Evolutionary conservation across 2,888 invertebrate species (phyloP).

Genomic region (Thalpophila matura): DNA sequence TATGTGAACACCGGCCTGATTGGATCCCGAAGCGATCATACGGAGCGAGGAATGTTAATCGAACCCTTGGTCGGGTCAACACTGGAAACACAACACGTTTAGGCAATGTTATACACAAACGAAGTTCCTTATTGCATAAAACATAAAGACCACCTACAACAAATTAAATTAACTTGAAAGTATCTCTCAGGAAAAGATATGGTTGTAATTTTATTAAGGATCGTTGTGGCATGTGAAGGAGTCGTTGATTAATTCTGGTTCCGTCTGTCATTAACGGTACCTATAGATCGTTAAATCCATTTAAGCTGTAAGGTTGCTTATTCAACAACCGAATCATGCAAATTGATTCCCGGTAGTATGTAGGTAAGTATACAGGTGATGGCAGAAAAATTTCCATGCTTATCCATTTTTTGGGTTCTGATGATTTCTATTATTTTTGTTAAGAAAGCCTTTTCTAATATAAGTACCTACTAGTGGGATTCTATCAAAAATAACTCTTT

Average conservation of each 20-base stretch:
- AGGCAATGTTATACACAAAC: slow-evolving; percentile 55
- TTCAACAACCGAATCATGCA: slow-evolving; percentile 15
- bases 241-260: slow-evolving; percentile 47
- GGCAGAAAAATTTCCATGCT: neutral
- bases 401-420: neutral
- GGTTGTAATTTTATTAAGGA: slow-evolving; percentile 45
- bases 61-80: slow-evolving; percentile 77
- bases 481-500: neutral
- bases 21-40: slow-evolving; percentile 83
- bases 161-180: slow-evolving; percentile 61
- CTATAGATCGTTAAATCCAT: slow-evolving; percentile 28
- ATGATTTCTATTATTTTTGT: neutral
- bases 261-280: slow-evolving; percentile 41
- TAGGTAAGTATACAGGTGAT: neutral
- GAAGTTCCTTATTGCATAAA: slow-evolving; percentile 59
- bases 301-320: slow-evolving; percentile 20
- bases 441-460: neutral
- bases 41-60: slow-evolving; percentile 84
- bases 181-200: slow-evolving; percentile 44
- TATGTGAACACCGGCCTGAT: slow-evolving; percentile 80
- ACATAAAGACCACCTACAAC: slow-evolving; percentile 63
- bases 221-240: slow-evolving; percentile 42
- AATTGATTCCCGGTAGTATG: slow-evolving; percentile 8
- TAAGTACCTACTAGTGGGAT: neutral
- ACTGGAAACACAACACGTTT: slow-evolving; percentile 63